phyloP scores from a whole-genome alignment of 2,113 vertebrate species.

The Cisticola juncidis region DNA sequence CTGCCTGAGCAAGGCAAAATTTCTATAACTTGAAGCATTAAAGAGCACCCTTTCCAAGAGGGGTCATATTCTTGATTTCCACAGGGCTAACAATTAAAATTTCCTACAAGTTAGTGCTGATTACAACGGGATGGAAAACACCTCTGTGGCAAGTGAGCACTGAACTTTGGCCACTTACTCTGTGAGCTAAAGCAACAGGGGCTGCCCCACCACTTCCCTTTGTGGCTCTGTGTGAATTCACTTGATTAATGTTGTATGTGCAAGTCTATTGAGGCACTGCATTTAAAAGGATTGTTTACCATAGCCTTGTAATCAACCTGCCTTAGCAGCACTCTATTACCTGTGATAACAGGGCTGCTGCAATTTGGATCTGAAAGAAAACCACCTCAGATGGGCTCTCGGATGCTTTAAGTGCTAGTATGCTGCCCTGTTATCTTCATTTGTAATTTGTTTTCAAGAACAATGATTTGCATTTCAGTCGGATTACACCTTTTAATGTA shows the following conservation, averaged over 20 bases:
- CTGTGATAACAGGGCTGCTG: conserved; percentile 78
- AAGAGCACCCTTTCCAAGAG: not conserved
- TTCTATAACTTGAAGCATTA: not conserved
- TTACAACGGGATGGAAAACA: not conserved
- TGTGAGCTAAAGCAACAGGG: conserved; percentile 49
- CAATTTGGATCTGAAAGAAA: conserved; percentile 82
- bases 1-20: not conserved
- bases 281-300: conserved; percentile 84
- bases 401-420: conserved; percentile 79
- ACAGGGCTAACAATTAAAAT: conserved; percentile 29
- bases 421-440: conserved; percentile 82
- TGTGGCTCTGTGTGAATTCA: conserved; percentile 73
- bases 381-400: conserved; percentile 53
- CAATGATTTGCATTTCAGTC: conserved; percentile 95
- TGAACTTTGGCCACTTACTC: conserved; percentile 60
- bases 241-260: conserved; percentile 78
- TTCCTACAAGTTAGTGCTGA: conserved; percentile 38
- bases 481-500: conserved; percentile 91
- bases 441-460: conserved; percentile 92
- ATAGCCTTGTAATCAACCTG: conserved; percentile 84
- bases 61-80: not conserved
- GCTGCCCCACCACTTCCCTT: conserved; percentile 4
- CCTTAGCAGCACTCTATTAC: conserved; percentile 84
- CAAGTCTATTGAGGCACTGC: conserved; percentile 46
- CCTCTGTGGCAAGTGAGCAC: not conserved